These are phyloP conservation scores for Antechinus stuartii DNA, from an alignment of 2,113 vertebrate genomes.

Conservation along the genomic window DNA sequence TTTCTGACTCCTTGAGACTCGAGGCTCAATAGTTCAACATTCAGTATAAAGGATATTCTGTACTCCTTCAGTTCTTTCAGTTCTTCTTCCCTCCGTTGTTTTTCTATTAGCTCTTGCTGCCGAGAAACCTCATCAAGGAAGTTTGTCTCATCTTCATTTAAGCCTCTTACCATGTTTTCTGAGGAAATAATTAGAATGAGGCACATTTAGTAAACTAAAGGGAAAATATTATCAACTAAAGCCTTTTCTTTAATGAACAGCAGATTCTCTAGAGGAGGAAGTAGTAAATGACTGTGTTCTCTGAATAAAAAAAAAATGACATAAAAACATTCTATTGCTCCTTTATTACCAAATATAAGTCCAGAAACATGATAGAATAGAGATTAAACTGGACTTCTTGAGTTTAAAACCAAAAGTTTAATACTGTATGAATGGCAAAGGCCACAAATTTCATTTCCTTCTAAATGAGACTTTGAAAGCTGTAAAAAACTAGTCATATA, in stretches of 20 bases:
- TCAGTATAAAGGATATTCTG: conserved; percentile 95
- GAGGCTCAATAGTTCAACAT: neutral
- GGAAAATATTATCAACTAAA: conserved; percentile 42
- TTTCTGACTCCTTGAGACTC: neutral
- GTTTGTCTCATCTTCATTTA: conserved; percentile 95
- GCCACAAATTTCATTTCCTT: conserved; percentile 29
- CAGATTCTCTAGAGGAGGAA: conserved; percentile 49
- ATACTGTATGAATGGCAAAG: conserved; percentile 28
- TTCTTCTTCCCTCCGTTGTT: conserved; percentile 96
- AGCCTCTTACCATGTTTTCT: conserved; percentile 99
- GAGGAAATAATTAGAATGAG: conserved; percentile 71
- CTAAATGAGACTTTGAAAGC: conserved; percentile 44
- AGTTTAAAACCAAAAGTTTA: conserved; percentile 59
- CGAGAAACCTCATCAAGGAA: conserved; percentile 98
- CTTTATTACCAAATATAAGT: conserved; percentile 52
- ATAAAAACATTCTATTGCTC: conserved; percentile 59
- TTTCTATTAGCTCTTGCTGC: conserved; percentile 95
- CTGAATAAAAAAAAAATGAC: conserved; percentile 39
- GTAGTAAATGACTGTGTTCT: conserved; percentile 40
- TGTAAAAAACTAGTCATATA: conserved; percentile 40
- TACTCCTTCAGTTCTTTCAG: conserved; percentile 94
- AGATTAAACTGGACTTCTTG: conserved; percentile 60
- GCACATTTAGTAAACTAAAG: conserved; percentile 45
- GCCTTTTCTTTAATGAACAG: conserved; percentile 61
- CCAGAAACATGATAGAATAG: neutral